Percentiles rank a stretch among this genome's conserved stretches.
Evolutionary conservation across 2,888 invertebrate species (phyloP).

Genomic region (Eledona agricola): DNA sequence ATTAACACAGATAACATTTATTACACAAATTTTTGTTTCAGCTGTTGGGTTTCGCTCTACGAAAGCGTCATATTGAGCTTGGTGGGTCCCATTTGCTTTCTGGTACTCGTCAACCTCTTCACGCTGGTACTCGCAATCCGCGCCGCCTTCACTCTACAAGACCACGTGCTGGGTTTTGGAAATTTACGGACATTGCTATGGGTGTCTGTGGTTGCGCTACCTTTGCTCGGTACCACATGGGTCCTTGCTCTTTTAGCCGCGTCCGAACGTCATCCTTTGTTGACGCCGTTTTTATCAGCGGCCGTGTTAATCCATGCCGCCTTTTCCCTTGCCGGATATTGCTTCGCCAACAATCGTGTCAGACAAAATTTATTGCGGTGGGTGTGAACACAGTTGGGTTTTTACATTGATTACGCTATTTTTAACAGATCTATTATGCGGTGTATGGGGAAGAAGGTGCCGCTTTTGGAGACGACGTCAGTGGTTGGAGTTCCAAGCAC

Average conservation of each 20-base stretch:
- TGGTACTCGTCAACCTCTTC: constrained; percentile 80
- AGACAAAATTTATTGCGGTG: constrained; percentile 74
- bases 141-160: constrained; percentile 90
- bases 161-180: constrained; percentile 88
- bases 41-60: constrained; percentile 95
- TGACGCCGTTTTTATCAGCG: constrained; percentile 81
- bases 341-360: constrained; percentile 86
- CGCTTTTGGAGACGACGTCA: constrained; percentile 78
- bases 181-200: constrained; percentile 84
- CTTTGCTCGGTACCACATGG: constrained; percentile 87
- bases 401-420: constrained; percentile 10
- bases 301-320: constrained; percentile 82
- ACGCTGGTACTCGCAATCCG: constrained; percentile 86
- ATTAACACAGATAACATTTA: constrained; percentile 8
- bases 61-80: constrained; percentile 96
- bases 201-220: constrained; percentile 86
- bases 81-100: constrained; percentile 86
- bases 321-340: constrained; percentile 86
- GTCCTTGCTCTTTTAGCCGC: constrained; percentile 82
- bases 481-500: constrained; percentile 71
- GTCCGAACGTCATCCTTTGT: constrained; percentile 75
- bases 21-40: constrained; percentile 58
- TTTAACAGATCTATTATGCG: constrained; percentile 71
- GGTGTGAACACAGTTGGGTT: too few species aligned
- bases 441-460: constrained; percentile 84